Conservation (phyloP, 2,113 vertebrate genomes). For the Falco punctatus region DNA sequence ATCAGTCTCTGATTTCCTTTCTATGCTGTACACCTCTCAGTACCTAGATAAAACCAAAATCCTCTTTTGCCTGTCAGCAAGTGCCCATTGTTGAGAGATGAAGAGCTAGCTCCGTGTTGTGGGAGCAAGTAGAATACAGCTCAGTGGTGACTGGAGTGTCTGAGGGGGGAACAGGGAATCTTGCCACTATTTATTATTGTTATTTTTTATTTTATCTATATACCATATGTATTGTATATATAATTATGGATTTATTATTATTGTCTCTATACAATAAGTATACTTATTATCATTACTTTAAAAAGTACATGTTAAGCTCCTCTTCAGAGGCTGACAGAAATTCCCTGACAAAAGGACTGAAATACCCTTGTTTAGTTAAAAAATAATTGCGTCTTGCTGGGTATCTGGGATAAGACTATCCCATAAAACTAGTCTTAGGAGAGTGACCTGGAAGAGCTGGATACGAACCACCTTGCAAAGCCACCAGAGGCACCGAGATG, state of each 20-base stretch:
- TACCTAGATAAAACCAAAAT: conserved; percentile 24
- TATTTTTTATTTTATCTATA: neutral
- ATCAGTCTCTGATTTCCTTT: conserved; percentile 20
- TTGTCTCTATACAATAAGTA: neutral
- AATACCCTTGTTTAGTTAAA: neutral
- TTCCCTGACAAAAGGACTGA: neutral
- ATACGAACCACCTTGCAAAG: neutral
- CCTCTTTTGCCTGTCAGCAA: conserved; percentile 1
- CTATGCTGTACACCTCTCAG: neutral
- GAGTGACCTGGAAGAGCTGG: neutral
- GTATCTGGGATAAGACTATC: neutral
- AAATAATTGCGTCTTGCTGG: neutral
- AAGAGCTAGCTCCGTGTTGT: neutral
- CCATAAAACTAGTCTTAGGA: neutral
- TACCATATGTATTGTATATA: neutral
- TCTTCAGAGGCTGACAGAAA: neutral
- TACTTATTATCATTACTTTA: neutral
- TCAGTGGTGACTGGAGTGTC: neutral
- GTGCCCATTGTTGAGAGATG: neutral
- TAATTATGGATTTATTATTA: neutral
- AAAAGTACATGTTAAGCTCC: neutral
- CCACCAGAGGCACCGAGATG: neutral
- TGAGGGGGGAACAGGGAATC: neutral
- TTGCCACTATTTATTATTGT: neutral
- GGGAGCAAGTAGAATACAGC: neutral